These are phyloP conservation scores for Drosophila sp. DNA, from an alignment of 1,140 invertebrate species.

Conservation along the genomic window DNA sequence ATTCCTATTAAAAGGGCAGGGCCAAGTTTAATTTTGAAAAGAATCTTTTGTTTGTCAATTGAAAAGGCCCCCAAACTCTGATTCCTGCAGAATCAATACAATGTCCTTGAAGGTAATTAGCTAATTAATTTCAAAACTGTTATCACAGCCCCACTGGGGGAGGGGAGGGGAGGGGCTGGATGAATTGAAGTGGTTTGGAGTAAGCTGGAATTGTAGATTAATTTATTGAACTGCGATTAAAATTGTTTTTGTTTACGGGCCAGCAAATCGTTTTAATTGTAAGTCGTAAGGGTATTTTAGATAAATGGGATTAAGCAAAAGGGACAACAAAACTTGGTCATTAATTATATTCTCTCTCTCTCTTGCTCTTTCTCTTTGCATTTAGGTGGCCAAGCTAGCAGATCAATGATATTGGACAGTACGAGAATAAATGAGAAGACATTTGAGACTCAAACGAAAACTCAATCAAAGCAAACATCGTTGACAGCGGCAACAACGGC, in stretches of 20 bases:
- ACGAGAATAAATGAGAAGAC: slow-evolving; percentile 66
- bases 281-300: slow-evolving; percentile 57
- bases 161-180: neutral
- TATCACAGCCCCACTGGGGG: slow-evolving; percentile 10
- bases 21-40: neutral
- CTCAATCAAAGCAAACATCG: slow-evolving; percentile 72
- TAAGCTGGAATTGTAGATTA: slow-evolving; percentile 51
- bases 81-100: slow-evolving; percentile 60
- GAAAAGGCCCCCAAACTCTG: slow-evolving; percentile 4
- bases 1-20: neutral
- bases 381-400: slow-evolving; percentile 34
- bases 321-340: slow-evolving; percentile 68
- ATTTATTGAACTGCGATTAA: slow-evolving; percentile 69
- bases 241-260: slow-evolving; percentile 29
- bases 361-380: slow-evolving; percentile 24
- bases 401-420: slow-evolving; percentile 70
- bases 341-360: slow-evolving; percentile 64
- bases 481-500: slow-evolving; percentile 40
- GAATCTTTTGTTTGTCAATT: slow-evolving; percentile 14
- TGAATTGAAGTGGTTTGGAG: slow-evolving; percentile 12
- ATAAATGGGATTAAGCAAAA: slow-evolving; percentile 66
- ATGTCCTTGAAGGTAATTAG: slow-evolving; percentile 66
- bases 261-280: slow-evolving; percentile 79
- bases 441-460: slow-evolving; percentile 60
- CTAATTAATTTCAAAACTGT: slow-evolving; percentile 72